Conservation (phyloP, 2,888 invertebrate genomes). For the Leistus spinibarbis region DNA sequence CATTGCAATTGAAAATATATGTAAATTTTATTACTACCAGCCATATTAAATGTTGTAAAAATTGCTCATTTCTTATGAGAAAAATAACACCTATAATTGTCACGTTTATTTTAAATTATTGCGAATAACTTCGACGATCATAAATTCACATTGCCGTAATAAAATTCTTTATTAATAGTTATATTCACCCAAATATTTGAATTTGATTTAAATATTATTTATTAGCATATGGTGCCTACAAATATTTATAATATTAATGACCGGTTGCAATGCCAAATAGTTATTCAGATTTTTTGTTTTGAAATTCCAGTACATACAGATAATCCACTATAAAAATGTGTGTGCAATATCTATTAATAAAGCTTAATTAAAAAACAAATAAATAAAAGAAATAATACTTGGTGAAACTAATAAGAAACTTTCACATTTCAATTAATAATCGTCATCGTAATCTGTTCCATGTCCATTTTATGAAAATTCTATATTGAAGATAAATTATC, state of each 20-base stretch:
- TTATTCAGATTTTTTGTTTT: not conserved
- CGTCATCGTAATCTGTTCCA: too few species aligned
- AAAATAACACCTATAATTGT: constrained; percentile 20
- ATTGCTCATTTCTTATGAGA: constrained; percentile 11
- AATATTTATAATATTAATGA: not conserved
- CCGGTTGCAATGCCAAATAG: not conserved
- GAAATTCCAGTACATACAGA: too few species aligned
- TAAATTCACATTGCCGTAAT: not conserved
- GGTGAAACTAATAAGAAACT: too few species aligned
- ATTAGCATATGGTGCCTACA: not conserved
- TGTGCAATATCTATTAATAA: too few species aligned
- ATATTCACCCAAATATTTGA: not conserved
- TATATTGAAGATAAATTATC: too few species aligned
- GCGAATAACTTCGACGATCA: not conserved
- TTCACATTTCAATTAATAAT: too few species aligned
- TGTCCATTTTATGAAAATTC: too few species aligned
- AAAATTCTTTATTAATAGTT: not conserved
- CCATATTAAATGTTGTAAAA: not conserved
- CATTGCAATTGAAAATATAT: constrained; percentile 33
- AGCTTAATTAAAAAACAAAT: too few species aligned
- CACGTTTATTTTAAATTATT: constrained; percentile 31
- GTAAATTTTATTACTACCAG: constrained; percentile 24
- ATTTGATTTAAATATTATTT: not conserved
- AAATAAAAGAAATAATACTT: too few species aligned
- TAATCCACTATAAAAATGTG: too few species aligned